Conservation (phyloP, 2,797 vertebrate genomes). For the Channallabes apus region DNA sequence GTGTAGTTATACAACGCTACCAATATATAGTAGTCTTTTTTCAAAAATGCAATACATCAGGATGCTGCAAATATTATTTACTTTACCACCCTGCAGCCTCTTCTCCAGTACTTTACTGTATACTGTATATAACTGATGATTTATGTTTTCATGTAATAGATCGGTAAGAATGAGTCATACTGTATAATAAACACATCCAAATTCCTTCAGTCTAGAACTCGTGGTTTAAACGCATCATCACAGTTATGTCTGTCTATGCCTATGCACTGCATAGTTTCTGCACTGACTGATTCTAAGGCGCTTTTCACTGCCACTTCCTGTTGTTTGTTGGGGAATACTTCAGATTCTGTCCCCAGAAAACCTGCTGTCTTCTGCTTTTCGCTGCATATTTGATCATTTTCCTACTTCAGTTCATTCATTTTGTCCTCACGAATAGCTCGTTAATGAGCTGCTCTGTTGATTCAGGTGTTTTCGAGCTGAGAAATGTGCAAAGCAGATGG, state of each 20-base stretch:
- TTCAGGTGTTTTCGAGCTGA: constrained; percentile 10
- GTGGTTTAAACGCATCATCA: not conserved
- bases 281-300: not conserved
- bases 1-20: not conserved
- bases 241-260: not conserved
- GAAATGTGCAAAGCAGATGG: constrained; percentile 14
- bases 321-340: not conserved
- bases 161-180: not conserved
- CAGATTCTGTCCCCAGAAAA: not conserved
- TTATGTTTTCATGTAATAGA: not conserved
- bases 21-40: not conserved
- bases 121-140: not conserved
- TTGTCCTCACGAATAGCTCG: constrained; percentile 2
- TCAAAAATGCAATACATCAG: not conserved
- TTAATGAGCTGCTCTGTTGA: constrained; percentile 21
- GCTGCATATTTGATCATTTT: not conserved
- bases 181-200: not conserved
- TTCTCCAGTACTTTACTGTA: not conserved
- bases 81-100: not conserved
- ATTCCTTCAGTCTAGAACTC: not conserved
- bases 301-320: not conserved
- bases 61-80: not conserved
- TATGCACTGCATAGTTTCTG: not conserved
- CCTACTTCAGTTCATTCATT: not conserved
- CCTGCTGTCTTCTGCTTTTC: not conserved